Percentiles rank a stretch among this genome's conserved stretches.
These are phyloP conservation scores for Leuctra nigra DNA, from an alignment of 2,888 invertebrate species.

Conservation along the genomic window DNA sequence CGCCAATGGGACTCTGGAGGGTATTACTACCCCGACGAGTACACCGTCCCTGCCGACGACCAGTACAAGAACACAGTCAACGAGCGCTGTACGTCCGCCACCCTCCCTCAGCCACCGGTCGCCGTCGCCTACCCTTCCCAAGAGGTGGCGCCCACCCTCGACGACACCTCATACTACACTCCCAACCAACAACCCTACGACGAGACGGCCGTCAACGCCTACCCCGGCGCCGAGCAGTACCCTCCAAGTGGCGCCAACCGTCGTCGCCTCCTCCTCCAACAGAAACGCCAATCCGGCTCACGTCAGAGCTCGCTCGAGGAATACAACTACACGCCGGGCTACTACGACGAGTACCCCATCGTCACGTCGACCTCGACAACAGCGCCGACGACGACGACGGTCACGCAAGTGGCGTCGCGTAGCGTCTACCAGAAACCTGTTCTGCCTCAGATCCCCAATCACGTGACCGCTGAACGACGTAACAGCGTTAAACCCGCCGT, in stretches of 20 bases:
- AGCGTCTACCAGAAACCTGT: constrained; percentile 35
- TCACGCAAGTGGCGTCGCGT: constrained; percentile 11
- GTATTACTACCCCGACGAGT: constrained; percentile 33
- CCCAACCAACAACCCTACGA: constrained; percentile 34
- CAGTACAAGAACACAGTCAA: constrained; percentile 52
- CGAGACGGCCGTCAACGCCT: constrained; percentile 30
- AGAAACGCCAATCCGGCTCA: constrained; percentile 38
- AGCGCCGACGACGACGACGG: constrained; percentile 35
- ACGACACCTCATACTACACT: constrained; percentile 31
- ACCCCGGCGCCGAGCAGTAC: constrained; percentile 37
- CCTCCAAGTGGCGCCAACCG: constrained; percentile 34
- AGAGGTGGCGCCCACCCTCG: constrained; percentile 38
- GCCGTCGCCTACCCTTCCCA: constrained; percentile 39
- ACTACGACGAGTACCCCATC: constrained; percentile 37
- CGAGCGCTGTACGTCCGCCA: constrained; percentile 21
- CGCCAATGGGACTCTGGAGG: constrained; percentile 70
- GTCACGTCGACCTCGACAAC: constrained; percentile 42
- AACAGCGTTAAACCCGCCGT: constrained; percentile 6
- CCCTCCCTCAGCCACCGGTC: constrained; percentile 17
- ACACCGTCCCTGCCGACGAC: constrained; percentile 39
- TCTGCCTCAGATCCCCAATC: constrained; percentile 47
- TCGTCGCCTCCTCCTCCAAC: constrained; percentile 36
- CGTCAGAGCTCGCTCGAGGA: constrained; percentile 40
- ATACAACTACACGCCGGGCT: constrained; percentile 31
- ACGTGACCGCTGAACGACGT: constrained; percentile 26